phyloP scores from a whole-genome alignment of 2,888 invertebrate species.

The Orgyia antiqua region DNA sequence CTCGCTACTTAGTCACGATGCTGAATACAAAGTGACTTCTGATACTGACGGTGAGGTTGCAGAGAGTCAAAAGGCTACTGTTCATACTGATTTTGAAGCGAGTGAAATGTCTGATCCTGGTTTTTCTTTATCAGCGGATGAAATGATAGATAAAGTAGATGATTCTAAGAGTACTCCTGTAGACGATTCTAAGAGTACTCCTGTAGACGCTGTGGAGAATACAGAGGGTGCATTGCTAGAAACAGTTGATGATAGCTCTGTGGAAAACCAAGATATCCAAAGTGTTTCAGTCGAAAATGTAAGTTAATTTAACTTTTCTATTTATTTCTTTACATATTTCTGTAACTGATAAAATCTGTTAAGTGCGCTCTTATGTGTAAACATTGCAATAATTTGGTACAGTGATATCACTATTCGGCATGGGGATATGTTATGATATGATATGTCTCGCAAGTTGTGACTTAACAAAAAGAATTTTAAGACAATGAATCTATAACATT shows the following conservation, averaged over 20 bases:
- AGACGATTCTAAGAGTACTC: conserved; percentile 4
- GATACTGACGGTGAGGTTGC: conserved; percentile 54
- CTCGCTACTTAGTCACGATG: conserved; percentile 50
- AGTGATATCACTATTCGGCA: too few relatives aligned
- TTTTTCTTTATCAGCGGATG: conserved; percentile 28
- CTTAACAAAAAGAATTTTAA: too few relatives aligned
- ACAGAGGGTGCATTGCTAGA: not conserved
- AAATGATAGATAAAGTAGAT: conserved; percentile 22
- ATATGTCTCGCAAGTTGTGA: too few relatives aligned
- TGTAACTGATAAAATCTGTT: too few relatives aligned
- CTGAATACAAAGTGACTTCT: conserved; percentile 41
- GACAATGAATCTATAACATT: too few relatives aligned
- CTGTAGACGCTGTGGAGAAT: too few relatives aligned
- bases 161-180: conserved; percentile 25
- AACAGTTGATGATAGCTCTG: not conserved
- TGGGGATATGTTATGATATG: too few relatives aligned
- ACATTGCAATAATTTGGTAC: too few relatives aligned
- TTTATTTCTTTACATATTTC: too few relatives aligned
- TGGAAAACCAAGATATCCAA: not conserved
- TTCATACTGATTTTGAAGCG: conserved; percentile 36
- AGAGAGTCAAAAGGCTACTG: conserved; percentile 39
- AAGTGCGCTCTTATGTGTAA: too few relatives aligned
- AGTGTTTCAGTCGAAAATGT: not conserved
- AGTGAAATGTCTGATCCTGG: conserved; percentile 33
- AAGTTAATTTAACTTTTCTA: too few relatives aligned